Conservation (phyloP, 2,797 vertebrate genomes). For the Coregonus ussuriensis region DNA sequence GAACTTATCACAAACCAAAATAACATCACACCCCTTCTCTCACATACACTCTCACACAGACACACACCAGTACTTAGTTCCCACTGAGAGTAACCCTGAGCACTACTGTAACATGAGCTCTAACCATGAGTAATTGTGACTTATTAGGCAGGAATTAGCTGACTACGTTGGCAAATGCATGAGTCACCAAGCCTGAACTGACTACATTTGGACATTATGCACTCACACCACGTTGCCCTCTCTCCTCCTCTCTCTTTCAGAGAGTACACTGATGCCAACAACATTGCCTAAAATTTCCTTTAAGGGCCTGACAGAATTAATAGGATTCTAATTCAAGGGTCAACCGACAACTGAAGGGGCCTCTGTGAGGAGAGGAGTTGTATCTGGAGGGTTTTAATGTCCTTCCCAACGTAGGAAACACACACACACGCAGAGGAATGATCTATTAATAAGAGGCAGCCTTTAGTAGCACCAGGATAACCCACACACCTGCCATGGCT, state of each 20-base stretch:
- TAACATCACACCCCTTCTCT: neutral
- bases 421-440: constrained; percentile 9
- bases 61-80: neutral
- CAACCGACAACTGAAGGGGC: neutral
- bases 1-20: neutral
- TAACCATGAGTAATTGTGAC: neutral
- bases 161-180: neutral
- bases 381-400: neutral
- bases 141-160: neutral
- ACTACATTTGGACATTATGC: neutral
- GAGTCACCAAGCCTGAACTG: neutral
- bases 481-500: constrained; percentile 49
- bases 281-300: too few relatives aligned
- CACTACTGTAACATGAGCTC: neutral
- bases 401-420: neutral
- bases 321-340: neutral
- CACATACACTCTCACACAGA: neutral
- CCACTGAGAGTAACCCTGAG: neutral
- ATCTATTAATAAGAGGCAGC: constrained; percentile 46
- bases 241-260: neutral
- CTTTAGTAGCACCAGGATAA: constrained; percentile 18
- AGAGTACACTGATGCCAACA: too few relatives aligned
- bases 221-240: neutral
- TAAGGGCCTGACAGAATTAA: neutral
- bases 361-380: neutral